Conservation (phyloP, 2,888 invertebrate genomes). For the Thera obeliscata region DNA sequence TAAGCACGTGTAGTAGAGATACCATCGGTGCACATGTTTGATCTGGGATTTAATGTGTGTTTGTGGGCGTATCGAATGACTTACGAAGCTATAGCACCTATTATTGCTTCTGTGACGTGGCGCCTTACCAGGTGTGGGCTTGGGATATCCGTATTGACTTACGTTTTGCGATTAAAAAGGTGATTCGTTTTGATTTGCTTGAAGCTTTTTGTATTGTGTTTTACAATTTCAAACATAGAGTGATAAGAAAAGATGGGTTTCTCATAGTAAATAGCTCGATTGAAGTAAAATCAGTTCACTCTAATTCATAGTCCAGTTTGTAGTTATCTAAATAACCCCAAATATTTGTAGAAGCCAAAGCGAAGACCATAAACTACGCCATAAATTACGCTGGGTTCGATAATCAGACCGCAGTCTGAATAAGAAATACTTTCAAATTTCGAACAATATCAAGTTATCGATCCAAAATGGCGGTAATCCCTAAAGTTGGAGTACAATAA, state of each 20-base stretch:
- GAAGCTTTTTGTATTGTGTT: background rate
- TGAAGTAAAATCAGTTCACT: background rate
- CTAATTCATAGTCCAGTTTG: no score
- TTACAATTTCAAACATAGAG: background rate
- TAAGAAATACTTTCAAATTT: constrained; percentile 12
- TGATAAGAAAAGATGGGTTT: background rate
- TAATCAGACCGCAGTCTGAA: background rate
- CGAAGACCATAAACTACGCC: background rate
- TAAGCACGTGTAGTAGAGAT: constrained; percentile 71
- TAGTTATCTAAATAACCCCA: background rate
- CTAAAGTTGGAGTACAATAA: constrained; percentile 62
- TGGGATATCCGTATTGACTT: constrained; percentile 37
- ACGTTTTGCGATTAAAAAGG: constrained; percentile 21
- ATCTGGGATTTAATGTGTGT: constrained; percentile 71
- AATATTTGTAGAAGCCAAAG: background rate
- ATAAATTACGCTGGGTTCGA: no score
- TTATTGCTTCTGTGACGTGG: constrained; percentile 54
- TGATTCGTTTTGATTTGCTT: constrained; percentile 4
- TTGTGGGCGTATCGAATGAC: constrained; percentile 80
- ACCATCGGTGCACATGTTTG: constrained; percentile 76
- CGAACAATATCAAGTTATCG: constrained; percentile 43
- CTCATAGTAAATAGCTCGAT: background rate
- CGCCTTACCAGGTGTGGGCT: constrained; percentile 59
- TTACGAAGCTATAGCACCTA: constrained; percentile 28
- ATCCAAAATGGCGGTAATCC: constrained; percentile 68